Percentiles rank a stretch among this genome's conserved stretches.
These are phyloP conservation scores for Torymus texanus DNA, from an alignment of 2,888 invertebrate species.

Conservation along the genomic window DNA sequence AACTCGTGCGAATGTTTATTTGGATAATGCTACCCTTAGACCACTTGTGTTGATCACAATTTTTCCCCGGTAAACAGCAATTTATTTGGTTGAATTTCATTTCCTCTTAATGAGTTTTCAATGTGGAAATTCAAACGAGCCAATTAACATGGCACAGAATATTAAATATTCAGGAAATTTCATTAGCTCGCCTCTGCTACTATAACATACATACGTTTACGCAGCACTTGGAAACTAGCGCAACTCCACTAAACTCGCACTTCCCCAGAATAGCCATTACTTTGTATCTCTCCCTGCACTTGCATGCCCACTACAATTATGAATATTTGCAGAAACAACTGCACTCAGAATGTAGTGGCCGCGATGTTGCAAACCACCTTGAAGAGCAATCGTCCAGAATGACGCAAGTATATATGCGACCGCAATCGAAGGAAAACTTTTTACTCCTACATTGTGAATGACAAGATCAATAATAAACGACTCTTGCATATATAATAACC, in stretches of 20 bases:
- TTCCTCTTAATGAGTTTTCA: too few species aligned
- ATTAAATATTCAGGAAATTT: too few species aligned
- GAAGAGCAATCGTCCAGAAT: neutral
- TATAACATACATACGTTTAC: too few species aligned
- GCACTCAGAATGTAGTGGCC: conserved; percentile 2
- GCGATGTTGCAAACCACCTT: neutral
- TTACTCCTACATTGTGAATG: neutral
- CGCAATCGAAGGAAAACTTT: neutral
- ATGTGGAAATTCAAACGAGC: too few species aligned
- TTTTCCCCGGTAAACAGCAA: too few species aligned
- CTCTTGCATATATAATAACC: neutral
- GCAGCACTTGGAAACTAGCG: neutral
- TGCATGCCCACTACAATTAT: conserved; percentile 4
- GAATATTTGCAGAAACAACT: conserved; percentile 12
- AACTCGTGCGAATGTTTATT: too few species aligned
- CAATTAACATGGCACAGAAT: too few species aligned
- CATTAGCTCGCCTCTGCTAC: too few species aligned
- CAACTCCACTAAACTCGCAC: neutral
- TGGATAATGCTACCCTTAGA: too few species aligned
- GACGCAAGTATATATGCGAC: neutral
- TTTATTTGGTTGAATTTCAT: too few species aligned
- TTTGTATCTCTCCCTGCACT: neutral
- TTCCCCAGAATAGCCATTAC: too few species aligned
- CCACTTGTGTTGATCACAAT: too few species aligned
- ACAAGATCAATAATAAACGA: neutral